Conservation (phyloP, 2,797 vertebrate genomes). For the Alectoris magna region DNA sequence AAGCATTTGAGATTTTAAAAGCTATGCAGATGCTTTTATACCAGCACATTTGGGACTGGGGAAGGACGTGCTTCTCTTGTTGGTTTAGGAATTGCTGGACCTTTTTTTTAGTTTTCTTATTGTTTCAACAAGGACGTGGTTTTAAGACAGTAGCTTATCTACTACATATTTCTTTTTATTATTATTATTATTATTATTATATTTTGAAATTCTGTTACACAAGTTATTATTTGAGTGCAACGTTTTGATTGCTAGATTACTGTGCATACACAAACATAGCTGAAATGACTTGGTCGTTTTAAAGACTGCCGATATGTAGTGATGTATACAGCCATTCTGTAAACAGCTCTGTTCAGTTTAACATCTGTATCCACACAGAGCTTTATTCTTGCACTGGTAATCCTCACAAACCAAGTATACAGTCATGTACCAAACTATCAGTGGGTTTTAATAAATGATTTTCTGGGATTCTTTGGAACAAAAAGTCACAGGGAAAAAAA, state of each 20-base stretch:
- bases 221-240: neutral
- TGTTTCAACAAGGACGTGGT: neutral
- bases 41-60: neutral
- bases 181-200: neutral
- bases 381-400: neutral
- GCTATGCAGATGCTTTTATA: neutral
- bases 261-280: neutral
- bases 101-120: neutral
- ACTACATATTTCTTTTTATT: neutral
- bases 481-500: neutral
- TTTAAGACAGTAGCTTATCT: slow-evolving; percentile 12
- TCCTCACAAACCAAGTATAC: neutral
- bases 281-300: neutral
- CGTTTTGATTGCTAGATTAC: neutral
- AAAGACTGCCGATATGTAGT: neutral
- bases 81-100: neutral
- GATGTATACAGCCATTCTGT: neutral
- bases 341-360: slow-evolving; percentile 19
- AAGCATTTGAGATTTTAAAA: slow-evolving; percentile 16
- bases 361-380: neutral
- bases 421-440: neutral
- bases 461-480: neutral
- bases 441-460: neutral
- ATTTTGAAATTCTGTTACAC: neutral
- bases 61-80: neutral